These are phyloP conservation scores for Sceliomorpha sp. DNA, from an alignment of 2,888 invertebrate species.

Conservation along the genomic window DNA sequence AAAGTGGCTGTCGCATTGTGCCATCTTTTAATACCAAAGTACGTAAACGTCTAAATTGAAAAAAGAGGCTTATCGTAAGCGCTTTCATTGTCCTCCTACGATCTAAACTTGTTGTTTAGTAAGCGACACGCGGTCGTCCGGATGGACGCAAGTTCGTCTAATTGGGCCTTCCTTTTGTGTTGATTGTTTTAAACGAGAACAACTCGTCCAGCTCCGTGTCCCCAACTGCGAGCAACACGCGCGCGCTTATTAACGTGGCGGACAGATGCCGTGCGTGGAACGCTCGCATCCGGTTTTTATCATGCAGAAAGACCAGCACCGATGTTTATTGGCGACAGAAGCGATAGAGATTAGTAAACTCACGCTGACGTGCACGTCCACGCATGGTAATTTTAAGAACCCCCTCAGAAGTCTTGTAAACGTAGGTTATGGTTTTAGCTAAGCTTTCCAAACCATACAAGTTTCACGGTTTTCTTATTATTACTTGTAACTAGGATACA, in stretches of 20 bases:
- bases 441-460: too few species aligned
- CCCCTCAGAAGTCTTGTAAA: too few species aligned
- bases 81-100: too few species aligned
- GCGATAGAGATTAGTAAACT: constrained; percentile 45
- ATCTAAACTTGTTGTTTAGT: too few species aligned
- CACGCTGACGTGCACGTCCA: constrained; percentile 34
- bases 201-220: constrained; percentile 71
- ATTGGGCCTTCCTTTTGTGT: constrained; percentile 77
- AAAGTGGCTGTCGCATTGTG: too few species aligned
- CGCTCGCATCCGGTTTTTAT: constrained; percentile 70
- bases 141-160: constrained; percentile 70
- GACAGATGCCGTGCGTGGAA: constrained; percentile 66
- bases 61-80: too few species aligned
- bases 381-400: constrained; percentile 26
- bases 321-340: constrained; percentile 33
- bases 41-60: too few species aligned
- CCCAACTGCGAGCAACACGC: constrained; percentile 69
- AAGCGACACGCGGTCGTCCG: constrained; percentile 46
- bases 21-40: too few species aligned
- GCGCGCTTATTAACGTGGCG: constrained; percentile 68
- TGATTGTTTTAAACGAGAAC: constrained; percentile 79
- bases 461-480: too few species aligned
- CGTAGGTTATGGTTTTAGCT: constrained; percentile 38
- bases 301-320: constrained; percentile 41
- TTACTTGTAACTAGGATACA: too few species aligned